phyloP scores from a whole-genome alignment of 1,140 invertebrate species.

The Orius insidiosus region DNA sequence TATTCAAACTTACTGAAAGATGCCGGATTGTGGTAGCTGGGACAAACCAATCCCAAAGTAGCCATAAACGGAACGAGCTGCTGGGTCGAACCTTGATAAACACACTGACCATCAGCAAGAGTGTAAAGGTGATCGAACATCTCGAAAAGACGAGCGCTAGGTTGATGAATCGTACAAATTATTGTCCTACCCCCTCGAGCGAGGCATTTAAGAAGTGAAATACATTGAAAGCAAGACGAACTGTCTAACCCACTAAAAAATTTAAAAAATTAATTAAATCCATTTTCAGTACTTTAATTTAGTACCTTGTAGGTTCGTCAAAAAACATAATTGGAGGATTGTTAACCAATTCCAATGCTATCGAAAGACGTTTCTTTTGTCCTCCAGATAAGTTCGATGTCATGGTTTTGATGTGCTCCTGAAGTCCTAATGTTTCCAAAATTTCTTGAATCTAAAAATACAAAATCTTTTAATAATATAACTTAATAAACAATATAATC shows the following conservation, averaged over 20 bases:
- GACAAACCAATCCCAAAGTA: conserved; percentile 62
- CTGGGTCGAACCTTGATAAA: conserved; percentile 64
- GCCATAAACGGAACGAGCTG: conserved; percentile 67
- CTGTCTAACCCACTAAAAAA: conserved; percentile 73
- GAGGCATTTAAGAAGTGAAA: conserved; percentile 60
- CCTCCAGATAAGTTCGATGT: conserved; percentile 83
- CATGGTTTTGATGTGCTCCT: conserved; percentile 73
- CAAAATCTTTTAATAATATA: no score
- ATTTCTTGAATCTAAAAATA: conserved; percentile 74
- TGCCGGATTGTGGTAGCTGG: conserved; percentile 87
- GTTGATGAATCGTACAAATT: conserved; percentile 92
- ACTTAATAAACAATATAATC: conserved; percentile 1
- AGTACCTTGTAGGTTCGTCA: conserved; percentile 79
- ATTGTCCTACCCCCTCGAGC: conserved; percentile 77
- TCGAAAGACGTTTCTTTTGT: conserved; percentile 88
- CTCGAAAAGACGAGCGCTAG: conserved; percentile 83
- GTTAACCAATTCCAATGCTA: conserved; percentile 88
- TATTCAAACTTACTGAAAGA: conserved; percentile 82
- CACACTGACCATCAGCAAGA: conserved; percentile 69
- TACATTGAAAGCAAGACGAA: conserved; percentile 73
- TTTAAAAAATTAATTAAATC: not conserved
- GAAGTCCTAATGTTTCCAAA: conserved; percentile 69
- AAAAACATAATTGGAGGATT: conserved; percentile 97
- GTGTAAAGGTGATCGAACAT: conserved; percentile 91
- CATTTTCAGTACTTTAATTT: not conserved